Conservation (phyloP, 35 echinoderm and acorn worm genomes). For the Strongylocentrotus purpuratus region DNA sequence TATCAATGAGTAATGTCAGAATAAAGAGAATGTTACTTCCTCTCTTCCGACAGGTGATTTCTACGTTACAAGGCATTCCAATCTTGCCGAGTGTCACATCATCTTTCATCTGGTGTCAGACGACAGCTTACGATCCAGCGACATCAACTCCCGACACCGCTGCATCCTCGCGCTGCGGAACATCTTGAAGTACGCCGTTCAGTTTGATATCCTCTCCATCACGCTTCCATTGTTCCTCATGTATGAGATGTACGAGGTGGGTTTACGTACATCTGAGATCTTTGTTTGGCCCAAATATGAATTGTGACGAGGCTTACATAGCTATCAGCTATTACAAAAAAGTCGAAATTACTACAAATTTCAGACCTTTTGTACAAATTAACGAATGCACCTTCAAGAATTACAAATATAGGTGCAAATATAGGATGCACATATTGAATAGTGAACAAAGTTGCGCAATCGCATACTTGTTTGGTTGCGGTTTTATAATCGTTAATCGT, state of each 20-base stretch:
- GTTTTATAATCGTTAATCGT: too few relatives aligned
- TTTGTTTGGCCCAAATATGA: too few relatives aligned
- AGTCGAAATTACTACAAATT: too few relatives aligned
- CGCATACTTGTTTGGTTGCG: too few relatives aligned
- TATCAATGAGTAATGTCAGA: too few relatives aligned
- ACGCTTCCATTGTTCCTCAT: slow-evolving; percentile 85
- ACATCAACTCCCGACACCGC: slow-evolving; percentile 73
- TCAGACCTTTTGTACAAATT: too few relatives aligned
- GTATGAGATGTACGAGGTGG: slow-evolving; percentile 98
- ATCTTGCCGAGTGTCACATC: slow-evolving; percentile 84
- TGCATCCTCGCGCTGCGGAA: slow-evolving; percentile 82
- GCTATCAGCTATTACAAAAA: too few relatives aligned
- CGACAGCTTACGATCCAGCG: slow-evolving; percentile 68
- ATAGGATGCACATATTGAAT: too few relatives aligned
- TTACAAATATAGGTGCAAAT: too few relatives aligned
- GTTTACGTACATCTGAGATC: not conserved
- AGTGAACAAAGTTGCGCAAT: too few relatives aligned
- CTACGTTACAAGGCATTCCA: slow-evolving; percentile 92
- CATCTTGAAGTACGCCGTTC: slow-evolving; percentile 82
- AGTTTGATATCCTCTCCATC: slow-evolving; percentile 86
- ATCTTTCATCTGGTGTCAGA: slow-evolving; percentile 94
- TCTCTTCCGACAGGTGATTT: slow-evolving; percentile 79
- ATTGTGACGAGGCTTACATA: too few relatives aligned
- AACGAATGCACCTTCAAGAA: too few relatives aligned
- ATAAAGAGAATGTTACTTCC: not conserved